A percentile compares a stretch with the other conserved stretches of the same genome.
phyloP scores from a whole-genome alignment of 2,888 invertebrate genomes.

The Protophormia terraenovae region DNA sequence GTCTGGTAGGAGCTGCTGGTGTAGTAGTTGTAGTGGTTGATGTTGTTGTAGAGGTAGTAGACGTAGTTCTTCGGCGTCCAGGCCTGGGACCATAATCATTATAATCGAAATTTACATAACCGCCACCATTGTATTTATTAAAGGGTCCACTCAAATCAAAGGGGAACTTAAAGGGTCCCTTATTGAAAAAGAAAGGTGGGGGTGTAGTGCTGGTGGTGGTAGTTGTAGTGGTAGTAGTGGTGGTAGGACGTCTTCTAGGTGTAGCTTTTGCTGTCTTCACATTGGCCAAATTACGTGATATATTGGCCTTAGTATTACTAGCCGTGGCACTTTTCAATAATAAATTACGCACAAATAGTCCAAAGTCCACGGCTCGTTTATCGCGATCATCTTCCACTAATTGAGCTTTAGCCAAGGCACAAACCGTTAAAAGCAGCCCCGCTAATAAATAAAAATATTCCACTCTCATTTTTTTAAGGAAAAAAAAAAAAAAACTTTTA shows the following conservation, averaged over 20 bases:
- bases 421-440: slow-evolving; percentile 33
- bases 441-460: slow-evolving; percentile 32
- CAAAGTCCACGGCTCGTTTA: slow-evolving; percentile 74
- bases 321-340: slow-evolving; percentile 75
- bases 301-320: slow-evolving; percentile 72
- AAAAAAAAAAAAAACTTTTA: background rate
- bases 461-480: slow-evolving; percentile 37
- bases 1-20: slow-evolving; percentile 27
- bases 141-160: slow-evolving; percentile 51
- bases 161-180: slow-evolving; percentile 51
- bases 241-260: slow-evolving; percentile 25
- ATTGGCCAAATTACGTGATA: slow-evolving; percentile 47
- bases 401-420: slow-evolving; percentile 15
- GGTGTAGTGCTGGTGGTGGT: slow-evolving; percentile 1
- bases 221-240: slow-evolving; percentile 41
- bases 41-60: slow-evolving; percentile 41
- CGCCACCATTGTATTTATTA: slow-evolving; percentile 29
- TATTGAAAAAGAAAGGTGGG: slow-evolving; percentile 48
- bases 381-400: slow-evolving; percentile 58
- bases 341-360: slow-evolving; percentile 74
- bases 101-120: slow-evolving; percentile 59
- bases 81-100: slow-evolving; percentile 46
- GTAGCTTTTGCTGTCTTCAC: slow-evolving; percentile 36
- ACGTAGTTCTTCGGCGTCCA: slow-evolving; percentile 46
- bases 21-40: slow-evolving; percentile 15